Conservation (phyloP, 2,113 vertebrate genomes). For the Amazona guildingii region DNA sequence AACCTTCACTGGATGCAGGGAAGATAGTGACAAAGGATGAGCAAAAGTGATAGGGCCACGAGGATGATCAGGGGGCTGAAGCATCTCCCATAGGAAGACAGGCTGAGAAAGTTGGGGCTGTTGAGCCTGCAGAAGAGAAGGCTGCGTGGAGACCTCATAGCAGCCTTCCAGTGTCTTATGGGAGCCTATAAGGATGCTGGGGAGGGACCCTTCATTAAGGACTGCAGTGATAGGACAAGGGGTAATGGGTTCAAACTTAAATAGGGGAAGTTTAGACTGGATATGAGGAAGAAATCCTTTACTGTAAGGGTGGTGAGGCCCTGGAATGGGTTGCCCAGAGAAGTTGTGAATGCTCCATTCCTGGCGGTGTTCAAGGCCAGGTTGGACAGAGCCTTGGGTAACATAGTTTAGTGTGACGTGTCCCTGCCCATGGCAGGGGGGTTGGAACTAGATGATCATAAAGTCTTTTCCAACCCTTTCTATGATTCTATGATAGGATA, state of each 20-base stretch:
- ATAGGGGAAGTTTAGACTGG: too few species aligned
- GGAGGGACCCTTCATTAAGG: background rate
- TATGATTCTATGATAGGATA: background rate
- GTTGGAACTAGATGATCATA: background rate
- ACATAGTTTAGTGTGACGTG: too few species aligned
- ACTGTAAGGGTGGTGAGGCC: too few species aligned
- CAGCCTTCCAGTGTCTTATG: background rate
- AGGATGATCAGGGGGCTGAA: background rate
- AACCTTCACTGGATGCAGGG: background rate
- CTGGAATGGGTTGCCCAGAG: background rate
- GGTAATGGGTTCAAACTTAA: background rate
- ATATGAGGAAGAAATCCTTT: too few species aligned
- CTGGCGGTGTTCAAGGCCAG: too few species aligned
- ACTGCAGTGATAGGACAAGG: background rate
- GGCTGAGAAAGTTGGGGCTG: background rate
- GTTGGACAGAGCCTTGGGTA: too few species aligned
- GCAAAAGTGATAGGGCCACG: background rate
- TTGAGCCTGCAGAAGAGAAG: background rate
- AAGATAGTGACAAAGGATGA: background rate
- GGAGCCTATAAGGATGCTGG: background rate
- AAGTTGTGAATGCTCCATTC: background rate
- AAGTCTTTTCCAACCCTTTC: background rate
- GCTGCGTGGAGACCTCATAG: background rate
- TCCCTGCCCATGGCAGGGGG: background rate
- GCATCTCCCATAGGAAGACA: background rate